Evolutionary conservation across 2,888 invertebrate genomes (phyloP), one percentile per base, ranked within the genome.

Genomic region (Seira sanloemensis): DNA sequence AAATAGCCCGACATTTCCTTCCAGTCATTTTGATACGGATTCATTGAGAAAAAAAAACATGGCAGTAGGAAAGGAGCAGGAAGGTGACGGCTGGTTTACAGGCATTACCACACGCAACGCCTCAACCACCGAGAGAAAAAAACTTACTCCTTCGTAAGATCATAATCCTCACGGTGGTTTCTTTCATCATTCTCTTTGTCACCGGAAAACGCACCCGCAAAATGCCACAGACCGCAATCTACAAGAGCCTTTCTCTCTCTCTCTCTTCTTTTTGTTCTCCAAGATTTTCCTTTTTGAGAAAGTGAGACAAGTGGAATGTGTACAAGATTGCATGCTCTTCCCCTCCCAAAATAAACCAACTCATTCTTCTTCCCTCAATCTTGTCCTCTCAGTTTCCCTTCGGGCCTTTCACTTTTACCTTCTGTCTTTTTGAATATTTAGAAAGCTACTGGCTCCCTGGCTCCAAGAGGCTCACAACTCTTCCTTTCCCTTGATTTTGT

Each of bases 51-150:
- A n/a, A n/a, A n/a, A n/a, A n/a, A n/a, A n/a, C n/a, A n/a, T n/a
- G n/a, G n/a, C n/a, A n/a, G n/a, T n/a, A n/a, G n/a, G n/a, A n/a
- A n/a, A n/a, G n/a, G n/a, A n/a, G n/a, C n/a, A n/a, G n/a, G n/a
- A n/a, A n/a, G 76, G 76, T 67, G 76, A 76, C 76, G 73, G 26
- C 62, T 73, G 58, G 9, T 58, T 58, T 58, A 62, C 73, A 62
- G 26, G 76, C 67, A 37, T 18, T 18, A 62, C 19, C 62, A 58
- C 58, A 58, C 58, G 18, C n/a, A 9, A 62, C 19, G 21, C 62
- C 62, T 16, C 5, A 58, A 62, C 62, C 62, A 62, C 62, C 5
- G 7, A 37, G 12, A 37, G 12, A 12, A 5, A 62, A 62, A 2
- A 21, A 62, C 62, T 62, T 16, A 7, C n/a, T 62, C 2, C n/a